phyloP scores from a whole-genome alignment of 2,113 vertebrate species.

The Apistogramma diplotaenia region DNA sequence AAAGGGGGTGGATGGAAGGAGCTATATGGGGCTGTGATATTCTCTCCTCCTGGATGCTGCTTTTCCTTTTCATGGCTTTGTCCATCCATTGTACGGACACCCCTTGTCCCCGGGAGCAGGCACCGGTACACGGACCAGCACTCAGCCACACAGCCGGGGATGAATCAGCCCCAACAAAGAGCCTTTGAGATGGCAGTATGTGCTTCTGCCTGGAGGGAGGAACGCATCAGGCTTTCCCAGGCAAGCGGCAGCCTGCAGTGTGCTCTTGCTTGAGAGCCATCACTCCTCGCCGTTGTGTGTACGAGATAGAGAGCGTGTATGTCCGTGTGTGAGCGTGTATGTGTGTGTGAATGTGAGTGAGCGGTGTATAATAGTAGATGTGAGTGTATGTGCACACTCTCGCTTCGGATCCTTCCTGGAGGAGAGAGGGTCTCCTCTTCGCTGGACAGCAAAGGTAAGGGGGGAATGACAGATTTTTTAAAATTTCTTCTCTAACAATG shows the following conservation, averaged over 20 bases:
- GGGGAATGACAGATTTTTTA: conserved; percentile 22
- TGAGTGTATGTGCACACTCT: conserved; percentile 58
- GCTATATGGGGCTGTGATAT: conserved; percentile 62
- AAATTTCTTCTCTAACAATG: conserved; percentile 22
- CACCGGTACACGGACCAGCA: conserved; percentile 51
- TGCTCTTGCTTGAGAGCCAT: conserved; percentile 69
- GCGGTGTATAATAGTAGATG: conserved; percentile 43
- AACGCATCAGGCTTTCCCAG: conserved; percentile 79
- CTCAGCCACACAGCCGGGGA: conserved; percentile 59
- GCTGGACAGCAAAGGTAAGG: conserved; percentile 78
- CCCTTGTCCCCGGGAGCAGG: conserved; percentile 57
- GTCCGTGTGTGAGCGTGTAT: conserved; percentile 43
- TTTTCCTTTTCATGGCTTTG: conserved; percentile 65
- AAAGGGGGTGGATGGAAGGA: conserved; percentile 59
- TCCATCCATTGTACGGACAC: conserved; percentile 41
- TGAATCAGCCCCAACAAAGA: conserved; percentile 76
- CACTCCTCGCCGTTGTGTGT: conserved; percentile 58
- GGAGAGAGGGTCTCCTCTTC: conserved; percentile 73
- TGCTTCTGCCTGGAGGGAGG: conserved; percentile 77
- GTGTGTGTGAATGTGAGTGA: conserved; percentile 46
- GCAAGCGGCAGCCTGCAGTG: conserved; percentile 81
- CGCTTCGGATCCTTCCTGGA: conserved; percentile 67
- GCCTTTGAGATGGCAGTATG: conserved; percentile 76
- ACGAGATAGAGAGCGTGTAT: conserved; percentile 38
- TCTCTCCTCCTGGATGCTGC: conserved; percentile 68